Conservation (phyloP, 2,797 vertebrate species). For the Sciaenops ocellatus region DNA sequence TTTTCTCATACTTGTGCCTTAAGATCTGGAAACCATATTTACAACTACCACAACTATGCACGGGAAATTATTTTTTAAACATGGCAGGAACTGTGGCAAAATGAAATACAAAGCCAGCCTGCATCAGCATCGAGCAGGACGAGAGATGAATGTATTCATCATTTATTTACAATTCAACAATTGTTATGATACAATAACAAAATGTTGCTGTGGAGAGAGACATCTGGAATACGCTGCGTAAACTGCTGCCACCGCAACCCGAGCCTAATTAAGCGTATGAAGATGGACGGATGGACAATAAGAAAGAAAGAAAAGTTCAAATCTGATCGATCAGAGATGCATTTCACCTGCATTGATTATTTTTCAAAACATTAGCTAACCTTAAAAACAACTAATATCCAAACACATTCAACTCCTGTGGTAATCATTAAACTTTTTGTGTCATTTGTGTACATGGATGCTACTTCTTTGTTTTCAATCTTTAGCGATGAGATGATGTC, state of each 20-base stretch:
- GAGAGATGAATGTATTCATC: not conserved
- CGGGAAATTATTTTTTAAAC: slow-evolving; percentile 46
- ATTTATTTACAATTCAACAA: slow-evolving; percentile 1
- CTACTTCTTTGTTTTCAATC: not conserved
- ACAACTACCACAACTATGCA: slow-evolving; percentile 68
- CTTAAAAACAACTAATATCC: not conserved
- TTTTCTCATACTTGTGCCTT: slow-evolving; percentile 57
- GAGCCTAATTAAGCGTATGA: no score
- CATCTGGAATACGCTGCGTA: no score
- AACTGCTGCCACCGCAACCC: no score
- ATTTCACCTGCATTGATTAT: not conserved
- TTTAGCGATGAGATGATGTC: not conserved
- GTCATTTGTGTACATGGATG: not conserved
- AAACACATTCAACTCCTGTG: not conserved
- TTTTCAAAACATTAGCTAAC: not conserved
- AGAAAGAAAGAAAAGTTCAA: not conserved
- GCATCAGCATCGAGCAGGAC: not conserved
- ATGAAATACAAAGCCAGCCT: slow-evolving; percentile 5
- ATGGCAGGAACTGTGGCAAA: slow-evolving; percentile 29
- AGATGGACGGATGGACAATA: no score
- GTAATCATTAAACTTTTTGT: not conserved
- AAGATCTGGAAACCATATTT: slow-evolving; percentile 58
- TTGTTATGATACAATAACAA: not conserved
- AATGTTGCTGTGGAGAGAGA: no score
- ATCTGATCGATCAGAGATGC: not conserved